Evolutionary conservation across 2,797 vertebrate species (phyloP).

Genomic region (Smutsia temminckii): DNA sequence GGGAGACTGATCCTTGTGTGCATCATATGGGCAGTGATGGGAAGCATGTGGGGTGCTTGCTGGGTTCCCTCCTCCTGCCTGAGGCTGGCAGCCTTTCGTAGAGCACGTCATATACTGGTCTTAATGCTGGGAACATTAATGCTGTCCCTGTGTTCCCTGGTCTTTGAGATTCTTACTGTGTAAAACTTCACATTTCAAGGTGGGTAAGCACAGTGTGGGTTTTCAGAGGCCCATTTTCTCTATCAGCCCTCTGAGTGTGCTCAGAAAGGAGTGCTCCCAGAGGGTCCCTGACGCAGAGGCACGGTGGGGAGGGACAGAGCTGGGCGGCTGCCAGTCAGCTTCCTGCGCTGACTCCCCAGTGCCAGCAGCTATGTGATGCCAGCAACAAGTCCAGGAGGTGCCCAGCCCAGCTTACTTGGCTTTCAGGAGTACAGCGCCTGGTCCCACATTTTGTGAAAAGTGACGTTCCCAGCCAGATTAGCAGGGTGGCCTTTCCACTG

Average conservation of each 20-base stretch:
- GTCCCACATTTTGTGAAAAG: too few relatives aligned
- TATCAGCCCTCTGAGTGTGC: accelerated
- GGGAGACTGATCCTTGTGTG: not conserved
- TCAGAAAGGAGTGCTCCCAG: accelerated
- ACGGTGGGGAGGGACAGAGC: accelerated
- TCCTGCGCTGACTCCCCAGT: accelerated
- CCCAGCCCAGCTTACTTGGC: accelerated
- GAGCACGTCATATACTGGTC: not conserved
- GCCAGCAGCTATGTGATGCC: not conserved
- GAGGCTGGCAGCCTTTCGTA: not conserved
- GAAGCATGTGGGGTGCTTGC: not conserved
- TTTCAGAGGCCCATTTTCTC: not conserved
- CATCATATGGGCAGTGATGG: not conserved
- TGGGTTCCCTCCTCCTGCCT: not conserved
- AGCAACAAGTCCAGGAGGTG: accelerated
- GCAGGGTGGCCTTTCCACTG: accelerated
- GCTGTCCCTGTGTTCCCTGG: not conserved
- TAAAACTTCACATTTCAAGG: accelerated
- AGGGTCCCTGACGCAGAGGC: not conserved
- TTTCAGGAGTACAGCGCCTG: accelerated
- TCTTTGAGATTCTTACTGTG: accelerated
- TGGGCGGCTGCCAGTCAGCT: too few relatives aligned
- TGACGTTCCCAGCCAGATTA: accelerated
- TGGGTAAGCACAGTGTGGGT: accelerated
- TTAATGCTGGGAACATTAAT: not conserved